Evolutionary conservation across 2,888 invertebrate species (phyloP).

Genomic region (Coronaproctus castanopsis): DNA sequence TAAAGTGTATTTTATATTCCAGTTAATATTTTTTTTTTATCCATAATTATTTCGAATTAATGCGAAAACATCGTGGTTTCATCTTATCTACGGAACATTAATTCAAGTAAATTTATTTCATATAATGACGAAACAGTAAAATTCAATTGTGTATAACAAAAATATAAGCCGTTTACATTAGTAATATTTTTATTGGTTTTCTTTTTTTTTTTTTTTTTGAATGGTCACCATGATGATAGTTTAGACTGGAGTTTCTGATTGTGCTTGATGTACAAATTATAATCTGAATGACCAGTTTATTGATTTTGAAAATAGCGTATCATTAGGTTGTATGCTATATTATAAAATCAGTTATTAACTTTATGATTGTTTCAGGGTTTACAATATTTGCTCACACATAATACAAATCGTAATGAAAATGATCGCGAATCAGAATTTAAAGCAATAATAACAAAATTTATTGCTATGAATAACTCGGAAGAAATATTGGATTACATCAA

Average conservation of each 20-base stretch:
- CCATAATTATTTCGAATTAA: too few relatives aligned
- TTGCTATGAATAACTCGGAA: neutral
- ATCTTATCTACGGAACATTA: too few relatives aligned
- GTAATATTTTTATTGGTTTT: neutral
- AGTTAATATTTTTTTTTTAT: too few relatives aligned
- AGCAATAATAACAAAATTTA: neutral
- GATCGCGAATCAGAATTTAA: neutral
- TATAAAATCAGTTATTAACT: neutral
- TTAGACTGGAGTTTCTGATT: neutral
- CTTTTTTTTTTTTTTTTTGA: neutral
- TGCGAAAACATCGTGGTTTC: too few relatives aligned
- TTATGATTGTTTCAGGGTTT: neutral
- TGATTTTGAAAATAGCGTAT: neutral
- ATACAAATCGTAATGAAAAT: neutral
- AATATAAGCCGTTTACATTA: too few relatives aligned
- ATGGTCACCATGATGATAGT: neutral
- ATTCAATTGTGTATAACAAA: too few relatives aligned
- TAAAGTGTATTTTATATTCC: too few relatives aligned
- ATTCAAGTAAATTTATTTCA: too few relatives aligned
- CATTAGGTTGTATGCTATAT: too few relatives aligned
- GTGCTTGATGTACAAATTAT: neutral
- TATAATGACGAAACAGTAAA: too few relatives aligned
- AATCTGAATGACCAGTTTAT: neutral
- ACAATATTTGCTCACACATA: neutral
- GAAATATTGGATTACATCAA: neutral